Percentiles rank a stretch among this genome's conserved stretches.
Evolutionary conservation across 2,797 vertebrate species (phyloP).

Genomic region (Helostoma temminkii): DNA sequence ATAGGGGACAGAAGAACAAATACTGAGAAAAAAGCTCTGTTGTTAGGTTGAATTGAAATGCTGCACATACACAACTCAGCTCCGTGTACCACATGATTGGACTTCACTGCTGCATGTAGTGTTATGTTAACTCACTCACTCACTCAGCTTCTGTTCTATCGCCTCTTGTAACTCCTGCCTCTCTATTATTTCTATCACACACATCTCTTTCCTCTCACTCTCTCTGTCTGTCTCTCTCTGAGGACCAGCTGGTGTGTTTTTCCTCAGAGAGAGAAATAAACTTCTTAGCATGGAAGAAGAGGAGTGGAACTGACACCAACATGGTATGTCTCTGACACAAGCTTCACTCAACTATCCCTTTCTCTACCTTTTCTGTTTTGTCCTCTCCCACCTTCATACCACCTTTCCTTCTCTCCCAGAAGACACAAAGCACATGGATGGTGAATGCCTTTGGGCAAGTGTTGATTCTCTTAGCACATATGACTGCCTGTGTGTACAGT

Average conservation of each 20-base stretch:
- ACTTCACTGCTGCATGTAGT: constrained; percentile 41
- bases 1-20: constrained; percentile 44
- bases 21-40: constrained; percentile 36
- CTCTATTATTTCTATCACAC: constrained; percentile 53
- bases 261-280: constrained; percentile 54
- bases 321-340: constrained; percentile 62
- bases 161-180: constrained; percentile 25
- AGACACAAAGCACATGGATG: constrained; percentile 50
- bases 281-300: constrained; percentile 76
- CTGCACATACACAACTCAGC: constrained; percentile 29
- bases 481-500: constrained; percentile 22
- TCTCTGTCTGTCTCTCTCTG: constrained; percentile 33
- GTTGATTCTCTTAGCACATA: constrained; percentile 49
- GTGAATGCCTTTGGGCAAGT: constrained; percentile 40
- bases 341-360: constrained; percentile 64
- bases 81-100: constrained; percentile 53
- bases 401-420: constrained; percentile 24
- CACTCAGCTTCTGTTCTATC: constrained; percentile 25
- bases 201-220: neutral
- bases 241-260: constrained; percentile 50
- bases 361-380: constrained; percentile 39
- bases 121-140: constrained; percentile 46
- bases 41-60: constrained; percentile 46
- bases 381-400: constrained; percentile 16
- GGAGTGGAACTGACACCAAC: constrained; percentile 78